A percentile compares a stretch with the other conserved stretches of the same genome.
These are phyloP conservation scores for Pseudorasbora parva DNA, from an alignment of 2,113 vertebrate species.

Conservation along the genomic window DNA sequence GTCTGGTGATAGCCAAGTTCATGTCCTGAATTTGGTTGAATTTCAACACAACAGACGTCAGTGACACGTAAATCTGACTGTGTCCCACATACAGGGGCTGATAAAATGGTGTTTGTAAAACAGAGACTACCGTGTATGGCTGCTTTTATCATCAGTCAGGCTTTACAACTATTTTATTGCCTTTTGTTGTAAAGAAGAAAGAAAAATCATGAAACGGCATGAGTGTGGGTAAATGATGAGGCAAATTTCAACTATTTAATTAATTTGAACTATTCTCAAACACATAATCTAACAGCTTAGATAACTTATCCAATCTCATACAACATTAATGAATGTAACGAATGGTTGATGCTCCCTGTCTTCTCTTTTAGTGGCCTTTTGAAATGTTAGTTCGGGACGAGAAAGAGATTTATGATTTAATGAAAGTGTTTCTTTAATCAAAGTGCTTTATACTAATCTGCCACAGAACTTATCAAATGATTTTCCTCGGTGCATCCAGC, in stretches of 20 bases:
- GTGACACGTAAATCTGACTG: background rate
- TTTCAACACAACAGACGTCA: background rate
- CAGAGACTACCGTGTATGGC: background rate
- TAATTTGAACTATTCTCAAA: background rate
- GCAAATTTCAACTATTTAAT: background rate
- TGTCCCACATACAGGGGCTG: background rate
- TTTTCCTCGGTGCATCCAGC: constrained; percentile 37
- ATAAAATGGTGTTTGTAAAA: background rate
- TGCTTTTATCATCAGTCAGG: background rate
- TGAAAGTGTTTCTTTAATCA: constrained; percentile 34
- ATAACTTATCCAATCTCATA: background rate
- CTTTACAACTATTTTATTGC: constrained; percentile 14
- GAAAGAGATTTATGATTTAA: constrained; percentile 37
- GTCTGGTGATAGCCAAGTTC: no score
- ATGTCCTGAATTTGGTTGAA: background rate
- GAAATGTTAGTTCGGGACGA: background rate
- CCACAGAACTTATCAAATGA: constrained; percentile 23
- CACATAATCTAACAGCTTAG: background rate
- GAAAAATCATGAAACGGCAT: background rate
- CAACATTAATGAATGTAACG: background rate
- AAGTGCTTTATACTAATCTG: constrained; percentile 29
- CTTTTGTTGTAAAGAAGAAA: background rate
- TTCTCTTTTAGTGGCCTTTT: background rate
- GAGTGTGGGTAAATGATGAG: background rate
- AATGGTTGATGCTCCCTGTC: background rate